phyloP scores from a whole-genome alignment of 2,797 vertebrate species.

The Silurus lanzhouensis region DNA sequence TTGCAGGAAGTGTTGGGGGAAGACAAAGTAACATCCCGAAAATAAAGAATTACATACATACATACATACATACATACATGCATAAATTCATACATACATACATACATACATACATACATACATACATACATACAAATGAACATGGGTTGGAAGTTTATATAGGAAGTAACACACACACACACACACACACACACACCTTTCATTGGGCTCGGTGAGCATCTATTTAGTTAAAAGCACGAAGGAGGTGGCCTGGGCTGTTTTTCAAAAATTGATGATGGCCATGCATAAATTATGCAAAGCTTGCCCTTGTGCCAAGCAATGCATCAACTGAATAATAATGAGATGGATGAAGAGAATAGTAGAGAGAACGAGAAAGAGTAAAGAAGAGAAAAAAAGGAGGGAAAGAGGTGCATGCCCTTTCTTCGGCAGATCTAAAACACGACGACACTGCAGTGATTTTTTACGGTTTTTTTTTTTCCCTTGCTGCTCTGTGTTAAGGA shows the following conservation, averaged over 20 bases:
- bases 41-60: neutral
- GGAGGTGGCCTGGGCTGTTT: constrained; percentile 71
- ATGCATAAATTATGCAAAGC: constrained; percentile 85
- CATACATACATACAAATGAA: constrained; percentile 7
- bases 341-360: constrained; percentile 61
- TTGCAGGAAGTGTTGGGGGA: constrained; percentile 6
- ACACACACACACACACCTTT: constrained; percentile 10
- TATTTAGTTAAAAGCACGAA: constrained; percentile 76
- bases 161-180: neutral
- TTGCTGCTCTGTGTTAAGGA: no score
- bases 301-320: constrained; percentile 80
- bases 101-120: neutral
- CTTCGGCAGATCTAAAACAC: neutral
- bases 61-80: neutral
- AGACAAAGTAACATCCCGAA: neutral
- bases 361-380: constrained; percentile 44
- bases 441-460: neutral
- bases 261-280: constrained; percentile 80
- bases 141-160: constrained; percentile 17
- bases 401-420: neutral
- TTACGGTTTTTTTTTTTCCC: neutral
- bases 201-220: constrained; percentile 57
- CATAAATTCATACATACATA: no score
- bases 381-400: neutral
- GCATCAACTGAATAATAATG: constrained; percentile 79